Evolutionary conservation across 2,888 invertebrate species (phyloP), one percentile per base, ranked within the genome.

Genomic region (Parnassius apollo): DNA sequence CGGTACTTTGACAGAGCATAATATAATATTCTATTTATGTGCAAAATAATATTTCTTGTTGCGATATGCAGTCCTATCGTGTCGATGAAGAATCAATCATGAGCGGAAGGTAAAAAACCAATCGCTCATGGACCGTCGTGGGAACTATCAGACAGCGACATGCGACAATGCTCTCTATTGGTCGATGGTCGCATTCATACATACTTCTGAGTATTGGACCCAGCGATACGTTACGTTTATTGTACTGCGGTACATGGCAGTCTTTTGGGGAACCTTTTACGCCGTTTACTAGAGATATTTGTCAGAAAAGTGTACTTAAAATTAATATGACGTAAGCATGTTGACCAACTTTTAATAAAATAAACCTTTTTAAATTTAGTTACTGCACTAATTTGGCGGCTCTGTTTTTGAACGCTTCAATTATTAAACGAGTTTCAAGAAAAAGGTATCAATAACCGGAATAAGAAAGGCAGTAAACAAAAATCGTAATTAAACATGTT

Each of bases 141-240:
- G 82, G 89, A 89, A 88, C 74, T 54, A 68, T 65, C 72, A 67
- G 65, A 77, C 71, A 74, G 81, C 84, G 83, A 79, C 80, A 87
- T 86, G 83, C 82, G 79, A 88, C 88, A 87, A 86, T 86, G 77
- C 77, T 71, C 81, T 79, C 80, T 85, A 71, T 63, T 67, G 71
- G 68, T 69, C 66, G 66, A 65, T 67, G 71, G 68, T 69, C 66
- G 66, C 66, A 75, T 73, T 71, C 69, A 69, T 59, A 55, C 68
- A 57, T 58, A 52, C 51, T 66, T 62, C 65, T 65, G 46, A 13
- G 59, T 59, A 66, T 62, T 62, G 49, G 55, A 35, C 54, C 59
- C 59, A 45, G 11, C 42, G 54, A 51, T 59, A 25, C 50, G 45
- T 57, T 59, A 63, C 61, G 53, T 61, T 54, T 57, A 53, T 59